Evolutionary conservation across 1,140 invertebrate genomes (phyloP).

Genomic region (Metaphire vulgaris): DNA sequence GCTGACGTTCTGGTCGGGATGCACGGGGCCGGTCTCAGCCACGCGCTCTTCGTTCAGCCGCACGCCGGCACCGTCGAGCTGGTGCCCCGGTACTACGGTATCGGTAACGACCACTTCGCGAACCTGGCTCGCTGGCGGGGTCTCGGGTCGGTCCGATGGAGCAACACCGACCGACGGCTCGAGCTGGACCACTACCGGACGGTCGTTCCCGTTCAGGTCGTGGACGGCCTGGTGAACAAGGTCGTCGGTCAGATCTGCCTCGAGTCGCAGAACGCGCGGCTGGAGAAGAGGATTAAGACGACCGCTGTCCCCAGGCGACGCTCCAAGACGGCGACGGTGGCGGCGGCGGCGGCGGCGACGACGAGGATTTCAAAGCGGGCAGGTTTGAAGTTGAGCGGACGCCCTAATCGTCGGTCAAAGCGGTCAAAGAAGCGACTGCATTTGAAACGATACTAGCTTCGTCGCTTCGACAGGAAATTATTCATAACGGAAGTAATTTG

Average conservation of each 20-base stretch:
- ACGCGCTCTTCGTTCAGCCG: conserved; percentile 85
- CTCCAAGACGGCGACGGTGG: too few relatives aligned
- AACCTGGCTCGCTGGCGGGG: conserved; percentile 43
- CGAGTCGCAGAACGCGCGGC: neutral
- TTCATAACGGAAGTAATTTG: too few relatives aligned
- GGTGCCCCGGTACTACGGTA: conserved; percentile 54
- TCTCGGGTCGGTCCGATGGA: conserved; percentile 41
- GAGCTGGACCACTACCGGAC: neutral
- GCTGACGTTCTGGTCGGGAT: conserved; percentile 91
- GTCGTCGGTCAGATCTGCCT: neutral
- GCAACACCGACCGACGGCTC: conserved; percentile 30
- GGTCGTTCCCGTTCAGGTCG: neutral
- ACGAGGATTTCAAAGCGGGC: too few relatives aligned
- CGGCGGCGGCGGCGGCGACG: too few relatives aligned
- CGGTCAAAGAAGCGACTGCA: too few relatives aligned
- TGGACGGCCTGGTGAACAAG: neutral
- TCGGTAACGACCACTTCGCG: conserved; percentile 39
- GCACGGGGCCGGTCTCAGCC: conserved; percentile 93
- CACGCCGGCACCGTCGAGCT: conserved; percentile 92
- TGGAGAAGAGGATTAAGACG: too few relatives aligned
- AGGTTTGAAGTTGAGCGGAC: too few relatives aligned
- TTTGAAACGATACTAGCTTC: too few relatives aligned
- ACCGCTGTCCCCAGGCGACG: too few relatives aligned
- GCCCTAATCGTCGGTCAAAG: too few relatives aligned
- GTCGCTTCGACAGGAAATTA: too few relatives aligned